Conservation (phyloP, 2,888 invertebrate species). For the Crepidodera aurea region DNA sequence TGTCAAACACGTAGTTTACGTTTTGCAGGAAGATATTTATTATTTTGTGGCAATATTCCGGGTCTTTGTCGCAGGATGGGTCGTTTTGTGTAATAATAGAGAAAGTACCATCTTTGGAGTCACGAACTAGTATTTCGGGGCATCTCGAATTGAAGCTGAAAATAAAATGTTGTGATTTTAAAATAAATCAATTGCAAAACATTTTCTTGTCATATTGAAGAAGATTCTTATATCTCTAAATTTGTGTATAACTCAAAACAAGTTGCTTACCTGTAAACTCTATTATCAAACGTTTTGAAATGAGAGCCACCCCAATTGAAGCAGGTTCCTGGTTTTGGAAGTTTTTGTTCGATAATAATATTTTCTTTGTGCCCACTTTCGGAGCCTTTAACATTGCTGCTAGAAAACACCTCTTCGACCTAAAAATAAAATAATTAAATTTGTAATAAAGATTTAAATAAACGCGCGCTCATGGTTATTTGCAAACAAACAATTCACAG, state of each 20-base stretch:
- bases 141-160: slow-evolving; percentile 80
- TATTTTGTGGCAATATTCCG: slow-evolving; percentile 62
- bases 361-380: slow-evolving; percentile 14
- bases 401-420: background rate
- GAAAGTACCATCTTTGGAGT: slow-evolving; percentile 75
- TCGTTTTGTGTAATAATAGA: slow-evolving; percentile 69
- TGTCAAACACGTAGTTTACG: slow-evolving; percentile 70
- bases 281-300: slow-evolving; percentile 86
- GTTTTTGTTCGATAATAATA: slow-evolving; percentile 48
- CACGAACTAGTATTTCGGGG: slow-evolving; percentile 76
- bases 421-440: background rate
- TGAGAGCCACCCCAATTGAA: slow-evolving; percentile 83
- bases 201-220: too few species aligned
- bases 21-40: slow-evolving; percentile 75
- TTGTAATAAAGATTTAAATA: too few species aligned
- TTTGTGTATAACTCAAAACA: too few species aligned
- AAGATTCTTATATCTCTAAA: too few species aligned
- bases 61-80: slow-evolving; percentile 63
- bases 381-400: background rate
- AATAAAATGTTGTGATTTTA: too few species aligned
- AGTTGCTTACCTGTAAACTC: slow-evolving; percentile 73
- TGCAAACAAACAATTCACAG: too few species aligned
- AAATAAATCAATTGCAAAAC: too few species aligned
- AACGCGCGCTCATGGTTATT: too few species aligned
- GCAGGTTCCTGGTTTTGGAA: slow-evolving; percentile 74